These are phyloP conservation scores for Araneus ventricosus DNA, from an alignment of 1,140 invertebrate genomes.

Conservation along the genomic window DNA sequence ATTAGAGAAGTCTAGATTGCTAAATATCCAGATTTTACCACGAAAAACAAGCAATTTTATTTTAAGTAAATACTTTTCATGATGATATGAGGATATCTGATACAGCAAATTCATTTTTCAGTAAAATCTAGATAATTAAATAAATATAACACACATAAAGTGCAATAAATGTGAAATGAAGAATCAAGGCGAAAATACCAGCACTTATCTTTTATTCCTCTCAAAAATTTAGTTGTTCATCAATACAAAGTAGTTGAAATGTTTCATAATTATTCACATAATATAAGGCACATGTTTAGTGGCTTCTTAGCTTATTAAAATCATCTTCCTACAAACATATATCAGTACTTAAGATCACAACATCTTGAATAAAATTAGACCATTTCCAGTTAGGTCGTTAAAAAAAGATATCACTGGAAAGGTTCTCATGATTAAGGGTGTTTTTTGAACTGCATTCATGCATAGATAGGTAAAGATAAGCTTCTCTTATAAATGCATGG, in stretches of 20 bases:
- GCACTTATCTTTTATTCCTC: constrained; percentile 73
- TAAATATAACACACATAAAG: too few relatives aligned
- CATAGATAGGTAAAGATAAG: constrained; percentile 6
- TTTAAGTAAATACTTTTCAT: too few relatives aligned
- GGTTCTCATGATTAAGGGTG: constrained; percentile 12
- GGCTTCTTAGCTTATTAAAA: constrained; percentile 74
- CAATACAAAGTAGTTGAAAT: constrained; percentile 68
- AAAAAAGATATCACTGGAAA: background rate
- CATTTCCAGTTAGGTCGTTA: background rate
- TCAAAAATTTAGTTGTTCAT: constrained; percentile 69
- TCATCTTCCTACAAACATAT: constrained; percentile 33
- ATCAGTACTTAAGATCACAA: constrained; percentile 36
- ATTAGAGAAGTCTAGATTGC: too few relatives aligned
- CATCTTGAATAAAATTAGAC: constrained; percentile 66
- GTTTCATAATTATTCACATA: constrained; percentile 57
- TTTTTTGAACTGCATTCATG: background rate
- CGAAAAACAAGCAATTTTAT: too few relatives aligned
- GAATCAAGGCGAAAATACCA: constrained; percentile 26
- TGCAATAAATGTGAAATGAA: too few relatives aligned
- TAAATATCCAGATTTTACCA: too few relatives aligned
- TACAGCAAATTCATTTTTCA: too few relatives aligned
- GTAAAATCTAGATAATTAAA: too few relatives aligned
- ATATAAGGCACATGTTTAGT: constrained; percentile 74
- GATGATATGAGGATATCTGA: too few relatives aligned
- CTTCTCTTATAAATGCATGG: constrained; percentile 9